Evolutionary conservation across 2,888 invertebrate species (phyloP).

Genomic region (Plebejus anna): DNA sequence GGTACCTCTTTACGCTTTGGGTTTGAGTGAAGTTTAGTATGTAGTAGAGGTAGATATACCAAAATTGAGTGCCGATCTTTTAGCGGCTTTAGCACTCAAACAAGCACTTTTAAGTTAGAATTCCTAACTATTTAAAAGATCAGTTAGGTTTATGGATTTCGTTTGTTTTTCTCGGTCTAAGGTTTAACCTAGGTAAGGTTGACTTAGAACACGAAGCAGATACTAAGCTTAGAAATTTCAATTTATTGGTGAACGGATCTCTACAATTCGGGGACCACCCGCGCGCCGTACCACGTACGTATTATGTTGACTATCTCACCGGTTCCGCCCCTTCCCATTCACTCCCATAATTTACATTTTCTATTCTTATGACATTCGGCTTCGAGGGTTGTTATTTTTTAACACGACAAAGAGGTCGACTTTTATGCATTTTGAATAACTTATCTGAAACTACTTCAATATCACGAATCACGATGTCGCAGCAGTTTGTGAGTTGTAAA

Average conservation of each 20-base stretch:
- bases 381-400: conserved; percentile 36
- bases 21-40: too few species aligned
- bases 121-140: too few species aligned
- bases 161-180: too few species aligned
- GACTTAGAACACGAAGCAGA: neutral
- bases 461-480: neutral
- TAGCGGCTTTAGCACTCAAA: too few species aligned
- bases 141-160: too few species aligned
- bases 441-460: neutral
- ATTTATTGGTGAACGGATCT: neutral
- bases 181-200: neutral
- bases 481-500: neutral
- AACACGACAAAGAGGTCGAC: conserved; percentile 17
- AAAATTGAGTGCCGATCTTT: too few species aligned
- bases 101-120: too few species aligned
- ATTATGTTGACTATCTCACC: conserved; percentile 67
- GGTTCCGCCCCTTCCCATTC: conserved; percentile 58
- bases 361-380: conserved; percentile 48
- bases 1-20: too few species aligned
- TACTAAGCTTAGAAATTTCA: neutral
- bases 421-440: conserved; percentile 23
- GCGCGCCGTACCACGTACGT: conserved; percentile 67
- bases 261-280: conserved; percentile 60
- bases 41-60: too few species aligned
- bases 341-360: conserved; percentile 72